phyloP scores from a whole-genome alignment of 2,113 vertebrate species.

The Brevimyrus niger region DNA sequence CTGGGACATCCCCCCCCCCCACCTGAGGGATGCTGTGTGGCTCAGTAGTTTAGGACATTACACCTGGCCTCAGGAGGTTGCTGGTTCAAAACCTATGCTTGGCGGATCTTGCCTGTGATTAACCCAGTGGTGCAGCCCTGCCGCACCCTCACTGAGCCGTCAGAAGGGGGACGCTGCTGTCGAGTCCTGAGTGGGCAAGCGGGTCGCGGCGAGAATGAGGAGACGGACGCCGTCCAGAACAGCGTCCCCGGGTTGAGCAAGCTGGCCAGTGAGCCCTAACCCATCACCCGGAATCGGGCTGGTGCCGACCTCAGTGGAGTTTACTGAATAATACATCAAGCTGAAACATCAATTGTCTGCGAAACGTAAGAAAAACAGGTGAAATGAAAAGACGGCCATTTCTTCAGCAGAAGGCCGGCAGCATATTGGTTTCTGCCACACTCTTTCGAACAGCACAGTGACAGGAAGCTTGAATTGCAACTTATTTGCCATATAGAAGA shows the following conservation, averaged over 20 bases:
- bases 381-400: not conserved
- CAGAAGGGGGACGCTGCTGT: not conserved
- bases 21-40: not conserved
- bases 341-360: not conserved
- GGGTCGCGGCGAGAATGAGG: not conserved
- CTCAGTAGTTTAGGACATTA: not conserved
- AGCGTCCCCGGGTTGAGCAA: not conserved
- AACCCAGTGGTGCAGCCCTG: not conserved
- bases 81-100: not conserved
- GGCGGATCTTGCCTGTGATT: not conserved
- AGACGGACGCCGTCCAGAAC: constrained; percentile 27
- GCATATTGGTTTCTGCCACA: not conserved
- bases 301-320: not conserved
- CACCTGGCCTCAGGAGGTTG: not conserved
- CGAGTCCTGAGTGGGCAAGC: not conserved
- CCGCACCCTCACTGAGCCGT: constrained; percentile 32
- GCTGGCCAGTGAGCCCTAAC: not conserved
- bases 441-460: not conserved
- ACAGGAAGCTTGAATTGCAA: not conserved
- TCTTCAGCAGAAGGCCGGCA: not conserved
- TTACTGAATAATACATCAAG: not conserved
- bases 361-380: not conserved
- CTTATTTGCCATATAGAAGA: not conserved
- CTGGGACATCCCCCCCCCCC: not conserved
- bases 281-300: not conserved